A percentile compares a stretch with the other conserved stretches of the same genome.
phyloP scores from a whole-genome alignment of 1,140 invertebrate genomes.

The Drosophila kohkoa region DNA sequence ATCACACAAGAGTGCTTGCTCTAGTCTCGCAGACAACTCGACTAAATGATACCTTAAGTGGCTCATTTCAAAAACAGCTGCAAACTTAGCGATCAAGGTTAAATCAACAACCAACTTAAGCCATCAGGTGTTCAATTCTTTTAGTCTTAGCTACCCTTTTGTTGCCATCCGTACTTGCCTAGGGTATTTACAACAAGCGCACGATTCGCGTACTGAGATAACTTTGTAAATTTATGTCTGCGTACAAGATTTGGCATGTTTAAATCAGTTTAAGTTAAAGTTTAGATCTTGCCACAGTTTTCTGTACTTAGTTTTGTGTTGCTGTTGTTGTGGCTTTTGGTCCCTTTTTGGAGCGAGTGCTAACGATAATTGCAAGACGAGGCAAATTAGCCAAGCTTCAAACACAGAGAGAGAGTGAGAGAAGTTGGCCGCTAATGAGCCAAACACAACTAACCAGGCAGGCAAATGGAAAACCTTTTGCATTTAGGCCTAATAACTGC shows the following conservation, averaged over 20 bases:
- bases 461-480: conserved; percentile 64
- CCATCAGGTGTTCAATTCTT: background rate
- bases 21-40: conserved; percentile 2
- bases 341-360: conserved; percentile 30
- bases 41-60: conserved; percentile 32
- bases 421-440: conserved; percentile 64
- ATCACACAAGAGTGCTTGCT: background rate
- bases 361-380: conserved; percentile 44
- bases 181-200: conserved; percentile 59
- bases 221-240: conserved; percentile 69
- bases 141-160: background rate
- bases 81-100: background rate
- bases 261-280: conserved; percentile 54
- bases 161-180: background rate
- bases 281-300: conserved; percentile 26
- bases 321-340: background rate
- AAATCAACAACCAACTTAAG: background rate
- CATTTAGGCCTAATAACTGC: conserved; percentile 81
- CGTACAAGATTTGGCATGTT: conserved; percentile 55
- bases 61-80: background rate
- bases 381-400: conserved; percentile 38
- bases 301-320: conserved; percentile 24
- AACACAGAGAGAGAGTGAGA: background rate
- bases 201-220: conserved; percentile 70
- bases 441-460: conserved; percentile 43